These are phyloP conservation scores for Peribatodes rhomboidaria DNA, from an alignment of 2,888 invertebrate genomes.

Conservation along the genomic window DNA sequence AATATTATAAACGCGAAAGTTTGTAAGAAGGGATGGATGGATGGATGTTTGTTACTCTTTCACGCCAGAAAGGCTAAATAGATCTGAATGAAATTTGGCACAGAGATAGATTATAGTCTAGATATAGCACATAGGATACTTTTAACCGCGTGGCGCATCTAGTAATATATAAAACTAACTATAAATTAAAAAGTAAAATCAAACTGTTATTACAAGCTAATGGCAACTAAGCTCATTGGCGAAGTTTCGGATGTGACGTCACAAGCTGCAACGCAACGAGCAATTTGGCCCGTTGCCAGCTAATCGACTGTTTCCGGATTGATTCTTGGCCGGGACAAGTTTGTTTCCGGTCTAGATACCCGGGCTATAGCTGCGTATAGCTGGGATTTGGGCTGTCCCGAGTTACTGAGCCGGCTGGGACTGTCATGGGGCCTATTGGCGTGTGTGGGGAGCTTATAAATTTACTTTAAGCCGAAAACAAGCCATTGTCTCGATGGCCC, in stretches of 20 bases:
- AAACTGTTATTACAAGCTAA: constrained; percentile 14
- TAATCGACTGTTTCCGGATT: constrained; percentile 48
- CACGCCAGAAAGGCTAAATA: too few species aligned
- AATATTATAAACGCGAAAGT: too few species aligned
- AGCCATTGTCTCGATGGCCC: too few species aligned
- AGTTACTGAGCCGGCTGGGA: constrained; percentile 25
- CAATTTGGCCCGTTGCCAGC: constrained; percentile 47
- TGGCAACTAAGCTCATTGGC: constrained; percentile 39
- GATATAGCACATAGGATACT: too few species aligned
- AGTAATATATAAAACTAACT: too few species aligned
- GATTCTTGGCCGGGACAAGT: constrained; percentile 53
- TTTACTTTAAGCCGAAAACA: too few species aligned
- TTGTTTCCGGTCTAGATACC: constrained; percentile 53
- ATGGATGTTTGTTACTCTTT: too few species aligned
- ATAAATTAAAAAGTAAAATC: background rate
- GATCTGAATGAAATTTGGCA: too few species aligned
- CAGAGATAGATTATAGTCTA: too few species aligned
- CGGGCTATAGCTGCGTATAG: constrained; percentile 22
- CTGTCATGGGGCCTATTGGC: constrained; percentile 16
- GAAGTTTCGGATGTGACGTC: constrained; percentile 33
- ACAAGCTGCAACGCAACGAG: constrained; percentile 42
- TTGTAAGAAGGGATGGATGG: too few species aligned
- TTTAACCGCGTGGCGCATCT: too few species aligned
- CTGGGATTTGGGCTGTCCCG: constrained; percentile 44
- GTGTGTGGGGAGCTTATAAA: background rate